Percentiles rank a stretch among this genome's conserved stretches.
Conservation (phyloP, 2,888 invertebrate species). For the Troides oblongomaculatus region DNA sequence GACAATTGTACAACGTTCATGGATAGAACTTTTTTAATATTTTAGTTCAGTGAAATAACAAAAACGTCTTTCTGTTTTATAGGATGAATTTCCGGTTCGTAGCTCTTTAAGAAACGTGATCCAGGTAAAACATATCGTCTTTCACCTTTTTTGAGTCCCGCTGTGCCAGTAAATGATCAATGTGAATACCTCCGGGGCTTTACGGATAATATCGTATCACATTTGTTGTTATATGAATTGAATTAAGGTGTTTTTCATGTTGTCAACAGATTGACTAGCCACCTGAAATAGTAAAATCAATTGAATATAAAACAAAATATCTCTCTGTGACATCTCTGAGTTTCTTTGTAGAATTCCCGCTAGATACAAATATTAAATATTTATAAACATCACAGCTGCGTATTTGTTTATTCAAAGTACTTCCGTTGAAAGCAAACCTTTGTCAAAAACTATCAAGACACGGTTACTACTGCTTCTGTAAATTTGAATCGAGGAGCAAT, state of each 20-base stretch:
- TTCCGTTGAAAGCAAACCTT: not conserved
- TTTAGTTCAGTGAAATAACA: not conserved
- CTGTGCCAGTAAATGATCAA: conserved; percentile 1
- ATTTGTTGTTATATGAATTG: conserved; percentile 1
- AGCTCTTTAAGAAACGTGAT: not conserved
- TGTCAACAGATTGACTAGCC: not conserved
- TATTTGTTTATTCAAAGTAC: conserved; percentile 4
- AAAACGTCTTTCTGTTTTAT: not conserved
- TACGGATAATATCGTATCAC: not conserved
- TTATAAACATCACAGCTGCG: conserved; percentile 10
- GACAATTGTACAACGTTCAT: not conserved
- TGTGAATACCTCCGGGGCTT: not conserved
- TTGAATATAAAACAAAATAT: not conserved
- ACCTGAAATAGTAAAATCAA: not conserved
- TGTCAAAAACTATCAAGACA: not conserved
- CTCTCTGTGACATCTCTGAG: too few species aligned
- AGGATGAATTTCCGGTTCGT: not conserved
- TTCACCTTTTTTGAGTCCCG: not conserved
- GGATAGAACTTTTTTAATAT: not conserved
- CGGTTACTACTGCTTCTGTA: too few species aligned
- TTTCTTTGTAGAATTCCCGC: not conserved
- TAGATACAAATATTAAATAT: conserved; percentile 8
- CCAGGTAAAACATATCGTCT: not conserved
- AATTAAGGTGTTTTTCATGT: conserved; percentile 1
- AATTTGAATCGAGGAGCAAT: too few species aligned